These are phyloP conservation scores for Bibio marci DNA, from an alignment of 2,888 invertebrate genomes.

Conservation along the genomic window DNA sequence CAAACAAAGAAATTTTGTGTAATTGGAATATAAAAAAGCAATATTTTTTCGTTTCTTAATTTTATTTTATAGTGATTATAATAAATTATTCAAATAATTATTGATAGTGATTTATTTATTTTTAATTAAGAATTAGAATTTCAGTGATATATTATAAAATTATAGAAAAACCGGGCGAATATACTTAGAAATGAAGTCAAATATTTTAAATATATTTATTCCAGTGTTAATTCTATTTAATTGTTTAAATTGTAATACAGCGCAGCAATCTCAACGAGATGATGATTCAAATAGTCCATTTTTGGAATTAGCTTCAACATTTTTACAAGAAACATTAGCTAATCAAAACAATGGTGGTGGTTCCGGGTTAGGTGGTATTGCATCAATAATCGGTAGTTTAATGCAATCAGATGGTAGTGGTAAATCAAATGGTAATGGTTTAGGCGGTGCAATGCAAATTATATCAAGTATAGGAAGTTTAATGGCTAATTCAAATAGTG, in stretches of 20 bases:
- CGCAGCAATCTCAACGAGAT: slow-evolving; percentile 22
- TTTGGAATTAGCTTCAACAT: slow-evolving; percentile 48
- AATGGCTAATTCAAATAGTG: slow-evolving; percentile 22
- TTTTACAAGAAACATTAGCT: slow-evolving; percentile 42
- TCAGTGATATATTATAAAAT: too few species aligned
- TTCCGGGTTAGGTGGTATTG: slow-evolving; percentile 35
- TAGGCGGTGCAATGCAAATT: slow-evolving; percentile 25
- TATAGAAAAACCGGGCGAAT: too few species aligned
- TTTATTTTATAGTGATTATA: too few species aligned
- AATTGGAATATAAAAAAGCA: too few species aligned
- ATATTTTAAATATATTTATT: too few species aligned
- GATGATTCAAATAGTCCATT: slow-evolving; percentile 42
- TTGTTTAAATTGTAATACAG: slow-evolving; percentile 11
- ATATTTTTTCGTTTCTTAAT: too few species aligned
- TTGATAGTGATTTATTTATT: too few species aligned
- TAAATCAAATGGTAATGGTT: slow-evolving; percentile 21
- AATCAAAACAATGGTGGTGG: slow-evolving; percentile 21
- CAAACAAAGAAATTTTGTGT: too few species aligned
- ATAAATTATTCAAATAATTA: too few species aligned
- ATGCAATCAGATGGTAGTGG: slow-evolving; percentile 48
- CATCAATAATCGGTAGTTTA: slow-evolving; percentile 45
- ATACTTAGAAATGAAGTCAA: too few species aligned
- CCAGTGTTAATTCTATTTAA: too few species aligned
- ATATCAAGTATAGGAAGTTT: slow-evolving; percentile 26
- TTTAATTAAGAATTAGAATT: too few species aligned